phyloP scores from a whole-genome alignment of 2,797 vertebrate genomes.

The Sitta carolinensis region DNA sequence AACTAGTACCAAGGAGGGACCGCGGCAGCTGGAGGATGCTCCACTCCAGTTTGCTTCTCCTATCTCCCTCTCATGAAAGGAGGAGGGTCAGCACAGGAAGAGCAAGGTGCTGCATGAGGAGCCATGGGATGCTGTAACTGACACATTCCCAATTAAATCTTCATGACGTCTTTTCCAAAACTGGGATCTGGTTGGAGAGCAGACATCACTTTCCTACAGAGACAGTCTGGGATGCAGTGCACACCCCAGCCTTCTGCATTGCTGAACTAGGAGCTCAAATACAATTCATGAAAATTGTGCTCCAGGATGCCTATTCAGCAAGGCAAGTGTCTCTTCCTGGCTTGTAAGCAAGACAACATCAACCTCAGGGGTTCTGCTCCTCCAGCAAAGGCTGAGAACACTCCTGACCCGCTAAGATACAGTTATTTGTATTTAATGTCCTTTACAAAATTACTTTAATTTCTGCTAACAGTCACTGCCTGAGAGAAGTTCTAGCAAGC shows the following conservation, averaged over 20 bases:
- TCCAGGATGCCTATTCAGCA: not conserved
- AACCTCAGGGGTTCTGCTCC: not conserved
- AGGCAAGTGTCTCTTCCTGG: not conserved
- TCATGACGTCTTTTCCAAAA: not conserved
- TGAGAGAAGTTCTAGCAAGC: not conserved
- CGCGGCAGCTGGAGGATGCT: not conserved
- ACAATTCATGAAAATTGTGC: not conserved
- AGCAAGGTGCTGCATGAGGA: not conserved
- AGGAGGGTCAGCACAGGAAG: not conserved
- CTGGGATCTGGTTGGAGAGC: not conserved
- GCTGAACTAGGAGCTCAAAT: not conserved
- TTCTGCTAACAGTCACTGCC: not conserved
- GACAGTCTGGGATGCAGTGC: not conserved
- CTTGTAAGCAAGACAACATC: not conserved
- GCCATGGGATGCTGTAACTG: not conserved
- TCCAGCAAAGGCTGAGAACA: not conserved
- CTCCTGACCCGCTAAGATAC: not conserved
- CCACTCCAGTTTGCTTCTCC: not conserved
- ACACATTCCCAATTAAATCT: not conserved
- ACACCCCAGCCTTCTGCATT: rapidly evolving
- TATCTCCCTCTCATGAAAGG: not conserved
- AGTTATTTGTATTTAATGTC: slow-evolving; percentile 37
- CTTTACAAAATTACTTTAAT: slow-evolving; percentile 41
- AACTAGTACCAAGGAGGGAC: not conserved
- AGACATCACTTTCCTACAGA: not conserved